Evolutionary conservation across 2,888 invertebrate species (phyloP).

Genomic region (Diaprepes abbreviatus): DNA sequence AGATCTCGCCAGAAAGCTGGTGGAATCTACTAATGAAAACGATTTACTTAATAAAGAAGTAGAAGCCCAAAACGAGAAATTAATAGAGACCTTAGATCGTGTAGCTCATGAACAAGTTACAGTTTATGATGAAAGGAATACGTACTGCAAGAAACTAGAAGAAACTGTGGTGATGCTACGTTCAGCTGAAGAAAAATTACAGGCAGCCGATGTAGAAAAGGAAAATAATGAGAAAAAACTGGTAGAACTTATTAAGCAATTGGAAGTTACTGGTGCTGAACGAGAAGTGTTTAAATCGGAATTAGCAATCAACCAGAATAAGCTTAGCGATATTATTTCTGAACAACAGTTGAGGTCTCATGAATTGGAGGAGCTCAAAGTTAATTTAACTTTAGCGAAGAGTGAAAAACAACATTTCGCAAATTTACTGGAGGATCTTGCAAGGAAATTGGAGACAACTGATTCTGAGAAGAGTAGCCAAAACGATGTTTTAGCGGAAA

Average conservation of each 20-base stretch:
- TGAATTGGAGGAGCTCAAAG: constrained; percentile 15
- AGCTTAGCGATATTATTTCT: not conserved
- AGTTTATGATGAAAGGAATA: constrained; percentile 14
- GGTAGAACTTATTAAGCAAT: not conserved
- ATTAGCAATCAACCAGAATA: not conserved
- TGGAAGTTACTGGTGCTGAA: constrained; percentile 16
- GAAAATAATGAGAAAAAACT: constrained; percentile 2
- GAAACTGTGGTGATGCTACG: constrained; percentile 9
- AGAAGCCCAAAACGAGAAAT: not conserved
- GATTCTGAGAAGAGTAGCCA: constrained; percentile 13
- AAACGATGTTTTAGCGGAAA: constrained; percentile 18
- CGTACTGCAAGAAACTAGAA: constrained; percentile 29
- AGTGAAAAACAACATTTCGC: constrained; percentile 26
- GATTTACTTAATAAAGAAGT: not conserved
- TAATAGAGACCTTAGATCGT: not conserved
- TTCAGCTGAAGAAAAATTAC: constrained; percentile 23
- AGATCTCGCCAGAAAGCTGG: not conserved
- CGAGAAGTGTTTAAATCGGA: constrained; percentile 22
- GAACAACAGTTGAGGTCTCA: constrained; percentile 4
- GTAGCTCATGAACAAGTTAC: not conserved
- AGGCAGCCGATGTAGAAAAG: not conserved
- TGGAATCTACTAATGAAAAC: constrained; percentile 1
- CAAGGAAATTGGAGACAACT: constrained; percentile 5
- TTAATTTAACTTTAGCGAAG: not conserved
- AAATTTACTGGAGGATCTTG: constrained; percentile 7